A percentile compares a stretch with the other conserved stretches of the same genome.
Conservation (phyloP, 1,140 invertebrate genomes). For the Drusus annulatus region DNA sequence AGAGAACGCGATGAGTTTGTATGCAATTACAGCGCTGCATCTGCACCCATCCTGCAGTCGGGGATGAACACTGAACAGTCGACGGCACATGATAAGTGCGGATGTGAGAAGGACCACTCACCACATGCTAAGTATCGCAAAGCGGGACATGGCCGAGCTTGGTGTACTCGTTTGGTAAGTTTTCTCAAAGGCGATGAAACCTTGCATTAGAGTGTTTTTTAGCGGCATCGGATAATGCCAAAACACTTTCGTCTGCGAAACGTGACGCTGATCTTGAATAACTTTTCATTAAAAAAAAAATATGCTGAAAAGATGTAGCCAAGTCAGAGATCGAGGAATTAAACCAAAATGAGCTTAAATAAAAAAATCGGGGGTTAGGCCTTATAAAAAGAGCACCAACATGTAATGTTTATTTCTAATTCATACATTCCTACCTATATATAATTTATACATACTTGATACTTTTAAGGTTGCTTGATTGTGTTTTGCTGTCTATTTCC, state of each 20-base stretch:
- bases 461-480: no score
- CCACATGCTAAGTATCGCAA: neutral
- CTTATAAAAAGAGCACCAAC: no score
- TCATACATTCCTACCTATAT: no score
- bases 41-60: neutral
- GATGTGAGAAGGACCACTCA: slow-evolving; percentile 24
- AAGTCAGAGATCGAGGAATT: neutral
- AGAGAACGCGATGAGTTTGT: neutral
- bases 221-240: neutral
- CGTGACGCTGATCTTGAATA: neutral
- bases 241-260: neutral
- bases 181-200: neutral
- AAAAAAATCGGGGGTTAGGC: no score
- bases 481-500: no score
- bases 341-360: no score
- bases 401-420: no score
- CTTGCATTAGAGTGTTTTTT: neutral
- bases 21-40: neutral
- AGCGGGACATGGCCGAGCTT: neutral
- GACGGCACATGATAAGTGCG: neutral
- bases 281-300: no score
- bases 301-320: neutral
- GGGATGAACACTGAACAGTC: neutral
- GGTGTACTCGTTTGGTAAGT: neutral
- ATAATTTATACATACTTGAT: no score